Evolutionary conservation across 2,888 invertebrate species (phyloP).

Genomic region (Hesperia comma): DNA sequence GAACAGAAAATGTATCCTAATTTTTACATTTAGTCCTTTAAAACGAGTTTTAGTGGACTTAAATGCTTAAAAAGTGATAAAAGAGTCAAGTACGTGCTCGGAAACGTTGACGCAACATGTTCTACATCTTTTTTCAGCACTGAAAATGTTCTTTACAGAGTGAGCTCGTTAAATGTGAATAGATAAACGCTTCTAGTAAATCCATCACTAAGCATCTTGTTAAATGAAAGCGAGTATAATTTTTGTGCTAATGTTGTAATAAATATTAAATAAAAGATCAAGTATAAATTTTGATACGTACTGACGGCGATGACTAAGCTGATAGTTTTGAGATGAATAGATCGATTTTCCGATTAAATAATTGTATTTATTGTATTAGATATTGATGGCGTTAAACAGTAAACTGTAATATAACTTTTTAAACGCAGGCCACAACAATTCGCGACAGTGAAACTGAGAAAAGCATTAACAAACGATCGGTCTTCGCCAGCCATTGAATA

Average conservation of each 20-base stretch:
- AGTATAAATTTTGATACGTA: too few relatives aligned
- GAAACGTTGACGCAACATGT: slow-evolving; percentile 36
- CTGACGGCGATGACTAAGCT: too few relatives aligned
- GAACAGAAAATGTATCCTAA: slow-evolving; percentile 31
- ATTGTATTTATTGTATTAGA: too few relatives aligned
- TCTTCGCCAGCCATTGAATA: slow-evolving; percentile 90
- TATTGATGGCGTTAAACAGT: not conserved
- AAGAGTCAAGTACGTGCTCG: slow-evolving; percentile 37
- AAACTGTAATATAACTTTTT: slow-evolving; percentile 44
- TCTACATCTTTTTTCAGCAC: slow-evolving; percentile 35
- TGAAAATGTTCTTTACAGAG: slow-evolving; percentile 33
- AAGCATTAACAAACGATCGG: slow-evolving; percentile 93
- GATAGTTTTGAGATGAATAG: too few relatives aligned
- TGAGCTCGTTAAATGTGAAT: slow-evolving; percentile 37
- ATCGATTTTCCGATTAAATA: too few relatives aligned
- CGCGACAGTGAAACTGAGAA: slow-evolving; percentile 94
- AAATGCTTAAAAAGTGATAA: slow-evolving; percentile 37
- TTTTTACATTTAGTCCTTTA: slow-evolving; percentile 36
- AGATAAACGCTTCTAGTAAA: slow-evolving; percentile 32
- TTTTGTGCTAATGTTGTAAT: slow-evolving; percentile 19
- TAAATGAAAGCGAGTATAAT: not conserved
- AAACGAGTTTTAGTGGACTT: slow-evolving; percentile 38
- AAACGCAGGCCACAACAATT: slow-evolving; percentile 91
- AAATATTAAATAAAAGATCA: not conserved
- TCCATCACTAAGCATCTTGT: slow-evolving; percentile 27